Evolutionary conservation across 2,113 vertebrate genomes (phyloP), one percentile per base, ranked within the genome.

Genomic region (Actinemys pallida): DNA sequence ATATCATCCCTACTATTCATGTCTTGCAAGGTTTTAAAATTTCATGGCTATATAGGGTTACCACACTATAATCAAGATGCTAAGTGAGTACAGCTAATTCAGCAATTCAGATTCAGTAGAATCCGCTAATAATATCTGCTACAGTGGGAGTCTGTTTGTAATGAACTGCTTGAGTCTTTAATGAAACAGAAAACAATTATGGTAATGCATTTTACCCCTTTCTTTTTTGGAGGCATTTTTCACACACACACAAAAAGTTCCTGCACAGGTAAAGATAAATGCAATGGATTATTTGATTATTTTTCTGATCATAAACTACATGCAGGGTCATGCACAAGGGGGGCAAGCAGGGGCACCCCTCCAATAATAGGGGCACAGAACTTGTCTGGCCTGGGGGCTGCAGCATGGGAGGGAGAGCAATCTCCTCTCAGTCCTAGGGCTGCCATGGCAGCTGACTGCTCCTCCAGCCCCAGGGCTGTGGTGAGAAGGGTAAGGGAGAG

Each of bases 61-160:
- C 49, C 12, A 91, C 25, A 11, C 17, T 94, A 47, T 65, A 52
- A 2, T 35, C 76, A 76, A 69, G 56, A 12, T 81, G 80, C 20
- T 57, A 92, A 92, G 72, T 6, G 47, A 80, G 9, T 90, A 27
- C 5, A 89, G 47, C 49, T 93, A 92, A 95, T 92, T 84, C 79
- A 92, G 42, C 62, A 80, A 75, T 87, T 90, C 76, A 83, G 1
- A 91, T 93, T 20, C 75, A 93, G 86, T 57, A 90, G 84, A 95
- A 87, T 54, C 20, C 16, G 89, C 83, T 39, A 87, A 59, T 42
- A 4, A 5, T 87, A 54, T 2, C 45, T 9, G 6, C 25, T 82
- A 78, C 3, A 85, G 72, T 4, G 93, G 84, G 93, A 93, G 81
- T 79, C 6, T 65, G 27, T 59, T 92, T 93, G 39, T 59, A 92